These are phyloP conservation scores for Aethina tumida DNA, from an alignment of 1,140 invertebrate genomes.

Conservation along the genomic window DNA sequence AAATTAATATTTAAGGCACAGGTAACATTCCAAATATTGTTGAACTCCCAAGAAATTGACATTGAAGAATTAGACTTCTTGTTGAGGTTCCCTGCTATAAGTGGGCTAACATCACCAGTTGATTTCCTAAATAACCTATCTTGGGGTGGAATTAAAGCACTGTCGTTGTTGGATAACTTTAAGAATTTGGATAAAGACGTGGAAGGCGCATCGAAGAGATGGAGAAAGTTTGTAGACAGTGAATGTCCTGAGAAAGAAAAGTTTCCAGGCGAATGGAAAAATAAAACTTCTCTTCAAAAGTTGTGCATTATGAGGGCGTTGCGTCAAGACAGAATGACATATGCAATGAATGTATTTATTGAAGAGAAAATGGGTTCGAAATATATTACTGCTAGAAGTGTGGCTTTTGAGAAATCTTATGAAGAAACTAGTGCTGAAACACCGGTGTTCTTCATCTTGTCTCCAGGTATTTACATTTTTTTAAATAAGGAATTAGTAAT, in stretches of 20 bases:
- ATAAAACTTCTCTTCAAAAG: slow-evolving; percentile 76
- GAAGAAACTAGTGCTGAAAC: slow-evolving; percentile 76
- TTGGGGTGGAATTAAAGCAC: slow-evolving; percentile 81
- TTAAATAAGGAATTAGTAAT: too few species aligned
- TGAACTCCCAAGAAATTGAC: slow-evolving; percentile 57
- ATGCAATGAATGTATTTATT: slow-evolving; percentile 62
- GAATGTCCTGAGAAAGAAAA: slow-evolving; percentile 90
- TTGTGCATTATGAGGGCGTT: slow-evolving; percentile 87
- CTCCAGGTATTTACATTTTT: too few species aligned
- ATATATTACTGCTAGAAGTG: slow-evolving; percentile 65
- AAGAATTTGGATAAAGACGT: slow-evolving; percentile 85
- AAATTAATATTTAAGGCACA: slow-evolving; percentile 87
- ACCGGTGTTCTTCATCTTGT: slow-evolving; percentile 90
- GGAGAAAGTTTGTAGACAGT: slow-evolving; percentile 84
- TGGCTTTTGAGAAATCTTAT: slow-evolving; percentile 77
- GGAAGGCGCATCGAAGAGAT: slow-evolving; percentile 76
- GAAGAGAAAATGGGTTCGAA: slow-evolving; percentile 81
- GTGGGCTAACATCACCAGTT: slow-evolving; percentile 61
- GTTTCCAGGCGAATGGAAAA: slow-evolving; percentile 94
- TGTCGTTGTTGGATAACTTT: slow-evolving; percentile 73
- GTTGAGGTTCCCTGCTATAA: slow-evolving; percentile 64
- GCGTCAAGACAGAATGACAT: slow-evolving; percentile 83
- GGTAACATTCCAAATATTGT: slow-evolving; percentile 63
- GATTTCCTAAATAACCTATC: slow-evolving; percentile 72
- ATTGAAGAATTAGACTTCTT: slow-evolving; percentile 77